Evolutionary conservation across 1,140 invertebrate genomes (phyloP).

Genomic region (Stegodyphus mimosarum): DNA sequence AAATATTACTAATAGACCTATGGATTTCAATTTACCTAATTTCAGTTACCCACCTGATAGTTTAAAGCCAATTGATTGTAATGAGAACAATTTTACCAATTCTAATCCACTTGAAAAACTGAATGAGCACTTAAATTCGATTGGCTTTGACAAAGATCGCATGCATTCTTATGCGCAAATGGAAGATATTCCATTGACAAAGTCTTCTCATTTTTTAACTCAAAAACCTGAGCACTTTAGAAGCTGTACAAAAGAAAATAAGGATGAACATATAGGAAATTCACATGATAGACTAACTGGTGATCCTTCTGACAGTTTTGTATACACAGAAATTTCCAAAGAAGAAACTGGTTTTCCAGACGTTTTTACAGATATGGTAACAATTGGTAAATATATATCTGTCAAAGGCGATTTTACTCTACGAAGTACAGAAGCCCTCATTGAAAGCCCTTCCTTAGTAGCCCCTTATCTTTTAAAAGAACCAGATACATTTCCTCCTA

Average conservation of each 20-base stretch:
- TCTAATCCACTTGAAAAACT: conserved; percentile 33
- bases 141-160: neutral
- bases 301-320: conserved; percentile 34
- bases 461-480: conserved; percentile 64
- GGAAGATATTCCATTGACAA: neutral
- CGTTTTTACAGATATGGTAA: conserved; percentile 48
- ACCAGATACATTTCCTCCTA: conserved; percentile 34
- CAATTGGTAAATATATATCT: conserved; percentile 61
- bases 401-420: conserved; percentile 61
- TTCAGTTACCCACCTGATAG: too few species aligned
- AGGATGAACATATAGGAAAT: neutral
- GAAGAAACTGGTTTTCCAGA: conserved; percentile 62
- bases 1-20: too few species aligned
- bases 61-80: neutral
- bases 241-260: conserved; percentile 33
- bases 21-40: too few species aligned
- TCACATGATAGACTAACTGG: neutral
- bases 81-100: neutral
- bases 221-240: neutral
- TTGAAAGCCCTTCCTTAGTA: conserved; percentile 64
- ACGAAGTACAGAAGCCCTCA: conserved; percentile 61
- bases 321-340: conserved; percentile 51
- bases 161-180: neutral
- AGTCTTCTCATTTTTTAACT: neutral
- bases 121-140: conserved; percentile 41